These are phyloP conservation scores for Chrysemys picta DNA, from an alignment of 2,113 vertebrate species.

Conservation along the genomic window DNA sequence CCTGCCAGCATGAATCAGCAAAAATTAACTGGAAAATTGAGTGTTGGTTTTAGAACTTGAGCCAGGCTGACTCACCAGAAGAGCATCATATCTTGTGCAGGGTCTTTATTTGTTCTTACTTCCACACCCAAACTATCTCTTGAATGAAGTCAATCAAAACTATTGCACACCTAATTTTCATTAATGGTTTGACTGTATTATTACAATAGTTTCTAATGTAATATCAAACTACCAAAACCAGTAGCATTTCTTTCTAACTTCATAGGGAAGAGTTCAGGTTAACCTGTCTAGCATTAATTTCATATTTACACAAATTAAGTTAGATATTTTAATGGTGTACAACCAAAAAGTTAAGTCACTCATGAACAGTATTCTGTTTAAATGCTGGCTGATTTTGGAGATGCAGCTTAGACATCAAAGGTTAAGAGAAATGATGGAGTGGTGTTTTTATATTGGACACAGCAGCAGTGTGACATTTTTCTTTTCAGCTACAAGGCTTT, in stretches of 20 bases:
- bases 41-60: background rate
- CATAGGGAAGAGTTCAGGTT: background rate
- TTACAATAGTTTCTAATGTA: background rate
- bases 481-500: background rate
- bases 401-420: background rate
- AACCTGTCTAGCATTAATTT: background rate
- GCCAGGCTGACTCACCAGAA: conserved; percentile 1
- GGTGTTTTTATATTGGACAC: background rate
- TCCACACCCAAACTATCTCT: background rate
- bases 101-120: background rate
- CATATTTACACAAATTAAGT: background rate
- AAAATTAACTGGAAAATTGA: conserved; percentile 48
- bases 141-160: background rate
- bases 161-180: background rate
- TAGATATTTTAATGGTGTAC: background rate
- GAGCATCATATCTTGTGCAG: background rate
- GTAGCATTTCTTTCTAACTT: background rate
- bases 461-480: background rate
- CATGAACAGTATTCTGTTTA: background rate
- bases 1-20: background rate
- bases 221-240: background rate
- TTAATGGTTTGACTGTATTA: background rate
- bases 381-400: background rate
- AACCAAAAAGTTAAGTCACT: background rate
- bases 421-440: background rate